phyloP scores from a whole-genome alignment of 2,113 vertebrate species.

The Tylochromis polylepis region DNA sequence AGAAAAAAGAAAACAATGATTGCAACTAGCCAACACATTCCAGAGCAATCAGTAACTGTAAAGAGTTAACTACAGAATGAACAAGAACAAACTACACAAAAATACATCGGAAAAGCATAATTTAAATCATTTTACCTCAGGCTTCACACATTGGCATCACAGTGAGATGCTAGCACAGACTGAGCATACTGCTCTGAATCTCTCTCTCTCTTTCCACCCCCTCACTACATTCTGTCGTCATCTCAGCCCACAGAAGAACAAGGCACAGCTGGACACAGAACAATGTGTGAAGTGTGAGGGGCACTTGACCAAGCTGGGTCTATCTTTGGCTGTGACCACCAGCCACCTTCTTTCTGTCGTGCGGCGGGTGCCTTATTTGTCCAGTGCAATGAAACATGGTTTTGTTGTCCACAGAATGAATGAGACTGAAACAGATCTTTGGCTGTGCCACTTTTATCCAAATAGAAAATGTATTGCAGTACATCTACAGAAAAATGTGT shows the following conservation, averaged over 20 bases:
- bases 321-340: slow-evolving; percentile 56
- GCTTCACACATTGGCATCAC: slow-evolving; percentile 29
- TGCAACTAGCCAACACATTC: slow-evolving; percentile 40
- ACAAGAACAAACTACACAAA: neutral
- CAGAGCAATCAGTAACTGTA: neutral
- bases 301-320: slow-evolving; percentile 37
- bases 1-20: neutral
- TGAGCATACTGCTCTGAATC: slow-evolving; percentile 20
- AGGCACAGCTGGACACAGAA: slow-evolving; percentile 68
- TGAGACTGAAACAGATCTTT: neutral
- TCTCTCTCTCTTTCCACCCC: slow-evolving; percentile 33
- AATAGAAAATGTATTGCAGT: neutral
- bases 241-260: slow-evolving; percentile 65
- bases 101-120: neutral
- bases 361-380: neutral
- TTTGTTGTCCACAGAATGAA: neutral
- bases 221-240: slow-evolving; percentile 59
- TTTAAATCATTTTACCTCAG: slow-evolving; percentile 44
- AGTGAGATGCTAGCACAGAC: slow-evolving; percentile 42
- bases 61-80: neutral
- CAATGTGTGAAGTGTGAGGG: slow-evolving; percentile 64
- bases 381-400: neutral
- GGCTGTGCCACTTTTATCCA: neutral
- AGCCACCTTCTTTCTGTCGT: slow-evolving; percentile 21
- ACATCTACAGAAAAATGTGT: neutral